phyloP scores from a whole-genome alignment of 1,140 invertebrate genomes.

The Brachionus rubens region DNA sequence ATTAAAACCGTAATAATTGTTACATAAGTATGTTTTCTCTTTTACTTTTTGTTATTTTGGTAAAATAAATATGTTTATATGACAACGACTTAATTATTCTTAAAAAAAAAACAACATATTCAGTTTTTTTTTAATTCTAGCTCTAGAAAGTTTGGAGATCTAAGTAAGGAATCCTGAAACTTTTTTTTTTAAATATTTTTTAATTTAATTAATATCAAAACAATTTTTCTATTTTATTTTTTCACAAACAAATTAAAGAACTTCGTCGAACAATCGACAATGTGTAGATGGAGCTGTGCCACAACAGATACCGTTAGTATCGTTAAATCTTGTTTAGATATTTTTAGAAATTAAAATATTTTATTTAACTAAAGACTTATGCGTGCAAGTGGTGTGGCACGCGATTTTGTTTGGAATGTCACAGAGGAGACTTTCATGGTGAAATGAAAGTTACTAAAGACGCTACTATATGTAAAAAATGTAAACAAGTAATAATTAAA shows the following conservation, averaged over 20 bases:
- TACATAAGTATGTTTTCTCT: constrained; percentile 32
- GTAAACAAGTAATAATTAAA: constrained; percentile 18
- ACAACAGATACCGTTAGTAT: constrained; percentile 7
- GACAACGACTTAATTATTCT: constrained; percentile 33
- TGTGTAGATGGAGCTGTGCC: constrained; percentile 25
- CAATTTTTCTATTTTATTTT: too few species aligned
- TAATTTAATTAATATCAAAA: too few species aligned
- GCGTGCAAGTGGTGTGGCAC: constrained; percentile 57
- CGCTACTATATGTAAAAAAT: constrained; percentile 8
- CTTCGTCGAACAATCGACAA: not conserved
- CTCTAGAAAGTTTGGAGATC: too few species aligned
- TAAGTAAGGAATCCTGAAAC: too few species aligned
- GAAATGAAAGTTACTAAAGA: constrained; percentile 48
- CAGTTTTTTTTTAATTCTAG: too few species aligned
- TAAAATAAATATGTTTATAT: constrained; percentile 39
- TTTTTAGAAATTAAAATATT: not conserved
- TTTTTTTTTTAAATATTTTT: too few species aligned
- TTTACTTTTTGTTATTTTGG: not conserved
- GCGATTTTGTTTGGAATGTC: constrained; percentile 53
- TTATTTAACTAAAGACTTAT: constrained; percentile 51
- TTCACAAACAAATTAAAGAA: not conserved
- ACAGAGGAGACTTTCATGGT: constrained; percentile 52
- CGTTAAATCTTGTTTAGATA: not conserved
- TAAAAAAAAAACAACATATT: too few species aligned
- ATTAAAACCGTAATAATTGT: constrained; percentile 23